phyloP scores from a whole-genome alignment of 1,140 invertebrate species.

The Hestina assimilis region DNA sequence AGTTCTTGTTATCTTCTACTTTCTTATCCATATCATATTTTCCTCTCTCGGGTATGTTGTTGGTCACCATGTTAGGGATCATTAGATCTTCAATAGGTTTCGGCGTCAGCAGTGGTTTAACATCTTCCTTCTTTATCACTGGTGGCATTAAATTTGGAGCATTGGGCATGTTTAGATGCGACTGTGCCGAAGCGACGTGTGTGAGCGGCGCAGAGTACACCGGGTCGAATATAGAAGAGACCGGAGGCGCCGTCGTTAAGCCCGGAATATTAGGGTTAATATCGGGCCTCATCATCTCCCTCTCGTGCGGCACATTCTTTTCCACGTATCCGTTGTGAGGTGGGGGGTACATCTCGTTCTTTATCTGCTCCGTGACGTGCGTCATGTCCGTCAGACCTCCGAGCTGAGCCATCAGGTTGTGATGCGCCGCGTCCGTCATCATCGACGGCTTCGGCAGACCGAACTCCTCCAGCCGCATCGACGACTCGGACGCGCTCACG shows the following conservation, averaged over 20 bases:
- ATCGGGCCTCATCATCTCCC: slow-evolving; percentile 54
- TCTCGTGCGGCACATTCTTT: slow-evolving; percentile 55
- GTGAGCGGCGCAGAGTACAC: slow-evolving; percentile 69
- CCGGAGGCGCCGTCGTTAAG: slow-evolving; percentile 77
- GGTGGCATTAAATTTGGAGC: slow-evolving; percentile 75
- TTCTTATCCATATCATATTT: slow-evolving; percentile 77
- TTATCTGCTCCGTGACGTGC: slow-evolving; percentile 60
- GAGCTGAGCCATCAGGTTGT: slow-evolving; percentile 69
- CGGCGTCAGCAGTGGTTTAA: slow-evolving; percentile 78
- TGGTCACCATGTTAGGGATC: slow-evolving; percentile 73
- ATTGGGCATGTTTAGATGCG: slow-evolving; percentile 67
- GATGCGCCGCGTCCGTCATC: slow-evolving; percentile 57
- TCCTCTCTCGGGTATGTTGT: slow-evolving; percentile 65
- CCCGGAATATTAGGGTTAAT: slow-evolving; percentile 71
- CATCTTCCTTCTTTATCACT: slow-evolving; percentile 78
- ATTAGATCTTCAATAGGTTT: slow-evolving; percentile 82
- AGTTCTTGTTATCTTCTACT: slow-evolving; percentile 73
- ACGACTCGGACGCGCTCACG: slow-evolving; percentile 55
- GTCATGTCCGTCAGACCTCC: slow-evolving; percentile 68
- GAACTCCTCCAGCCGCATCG: slow-evolving; percentile 62
- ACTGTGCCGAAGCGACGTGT: slow-evolving; percentile 68
- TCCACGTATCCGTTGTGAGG: slow-evolving; percentile 78
- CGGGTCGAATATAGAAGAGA: slow-evolving; percentile 84
- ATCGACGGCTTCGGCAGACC: slow-evolving; percentile 50
- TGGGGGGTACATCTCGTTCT: slow-evolving; percentile 61